A percentile compares a stretch with the other conserved stretches of the same genome.
Conservation (phyloP, 2,888 invertebrate genomes). For the Lasioglossum figueresi region DNA sequence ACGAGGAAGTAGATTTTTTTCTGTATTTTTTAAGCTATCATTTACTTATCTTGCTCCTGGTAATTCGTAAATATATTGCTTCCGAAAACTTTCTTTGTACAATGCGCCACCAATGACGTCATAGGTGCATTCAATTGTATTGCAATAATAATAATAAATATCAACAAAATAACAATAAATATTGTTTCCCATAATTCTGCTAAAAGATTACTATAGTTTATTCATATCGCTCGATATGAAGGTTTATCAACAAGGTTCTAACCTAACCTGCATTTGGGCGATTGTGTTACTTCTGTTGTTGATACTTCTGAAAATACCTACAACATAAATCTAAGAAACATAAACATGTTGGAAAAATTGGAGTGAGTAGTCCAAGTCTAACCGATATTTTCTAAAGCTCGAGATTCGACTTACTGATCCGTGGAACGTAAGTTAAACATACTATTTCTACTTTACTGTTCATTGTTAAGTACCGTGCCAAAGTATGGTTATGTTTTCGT, state of each 20-base stretch:
- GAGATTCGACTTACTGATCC: background rate
- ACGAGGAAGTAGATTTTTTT: background rate
- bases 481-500: constrained; percentile 27
- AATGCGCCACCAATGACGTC: background rate
- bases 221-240: background rate
- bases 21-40: background rate
- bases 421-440: constrained; percentile 12
- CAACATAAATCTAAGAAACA: background rate
- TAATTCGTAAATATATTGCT: background rate
- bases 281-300: background rate
- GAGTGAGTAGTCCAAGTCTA: background rate
- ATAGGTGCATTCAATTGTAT: background rate
- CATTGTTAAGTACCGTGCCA: background rate
- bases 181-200: background rate
- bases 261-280: background rate
- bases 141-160: background rate
- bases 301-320: background rate
- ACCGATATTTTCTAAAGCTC: background rate
- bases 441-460: background rate
- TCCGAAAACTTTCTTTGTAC: background rate
- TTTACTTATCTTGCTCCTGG: background rate
- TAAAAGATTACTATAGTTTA: background rate
- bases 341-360: background rate
- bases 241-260: background rate
- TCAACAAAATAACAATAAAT: background rate